A percentile compares a stretch with the other conserved stretches of the same genome.
These are phyloP conservation scores for Tachycineta bicolor DNA, from an alignment of 2,113 vertebrate species.

Conservation along the genomic window DNA sequence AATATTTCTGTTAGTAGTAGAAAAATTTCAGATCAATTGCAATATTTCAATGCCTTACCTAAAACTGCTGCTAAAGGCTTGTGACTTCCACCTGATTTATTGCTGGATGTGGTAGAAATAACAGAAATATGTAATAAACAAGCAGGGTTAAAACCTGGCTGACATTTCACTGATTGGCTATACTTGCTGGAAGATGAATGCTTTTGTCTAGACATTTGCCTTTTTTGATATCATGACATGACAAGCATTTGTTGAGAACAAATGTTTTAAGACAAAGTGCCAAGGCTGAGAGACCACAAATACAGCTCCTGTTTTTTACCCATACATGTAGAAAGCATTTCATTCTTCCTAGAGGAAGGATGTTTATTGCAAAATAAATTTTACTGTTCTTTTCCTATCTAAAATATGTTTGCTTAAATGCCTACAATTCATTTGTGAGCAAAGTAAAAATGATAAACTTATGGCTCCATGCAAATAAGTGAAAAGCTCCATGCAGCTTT, in stretches of 20 bases:
- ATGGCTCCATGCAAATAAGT: neutral
- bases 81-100: neutral
- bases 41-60: neutral
- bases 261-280: slow-evolving; percentile 4
- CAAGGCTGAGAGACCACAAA: neutral
- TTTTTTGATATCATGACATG: neutral
- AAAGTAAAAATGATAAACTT: neutral
- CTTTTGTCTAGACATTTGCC: neutral
- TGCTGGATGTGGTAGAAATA: neutral
- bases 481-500: neutral
- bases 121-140: neutral
- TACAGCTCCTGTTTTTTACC: neutral
- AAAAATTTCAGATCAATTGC: neutral
- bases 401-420: neutral
- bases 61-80: neutral
- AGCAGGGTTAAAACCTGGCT: neutral
- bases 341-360: neutral
- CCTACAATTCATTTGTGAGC: neutral
- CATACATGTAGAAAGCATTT: neutral
- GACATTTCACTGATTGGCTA: neutral
- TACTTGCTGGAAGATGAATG: neutral
- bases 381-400: neutral
- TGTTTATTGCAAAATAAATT: neutral
- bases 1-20: neutral
- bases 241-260: neutral